Percentiles rank a stretch among this genome's conserved stretches.
Conservation (phyloP, 2,888 invertebrate genomes). For the Willowsia nigromaculata region DNA sequence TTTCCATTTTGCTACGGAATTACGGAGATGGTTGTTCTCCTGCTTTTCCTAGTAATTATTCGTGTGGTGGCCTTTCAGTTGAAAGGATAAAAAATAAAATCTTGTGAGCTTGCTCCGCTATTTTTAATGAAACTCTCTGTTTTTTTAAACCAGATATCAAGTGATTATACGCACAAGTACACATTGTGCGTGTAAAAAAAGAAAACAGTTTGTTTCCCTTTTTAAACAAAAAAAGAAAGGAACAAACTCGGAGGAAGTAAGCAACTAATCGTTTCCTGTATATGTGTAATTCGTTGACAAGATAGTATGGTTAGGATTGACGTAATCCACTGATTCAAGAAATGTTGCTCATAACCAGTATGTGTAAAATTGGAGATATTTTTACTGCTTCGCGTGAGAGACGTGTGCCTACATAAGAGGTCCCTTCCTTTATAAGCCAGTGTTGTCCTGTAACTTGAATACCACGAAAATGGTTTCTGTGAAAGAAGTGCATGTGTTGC, state of each 20-base stretch:
- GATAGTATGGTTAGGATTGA: no score
- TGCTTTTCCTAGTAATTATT: background rate
- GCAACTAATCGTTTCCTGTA: constrained; percentile 47
- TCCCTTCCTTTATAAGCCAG: background rate
- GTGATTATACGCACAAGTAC: background rate
- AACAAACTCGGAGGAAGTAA: constrained; percentile 9
- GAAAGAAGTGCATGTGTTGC: constrained; percentile 44
- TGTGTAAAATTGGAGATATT: background rate
- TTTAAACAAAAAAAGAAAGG: constrained; percentile 10
- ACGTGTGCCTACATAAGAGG: constrained; percentile 17
- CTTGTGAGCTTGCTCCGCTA: background rate
- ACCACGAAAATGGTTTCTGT: constrained; percentile 43
- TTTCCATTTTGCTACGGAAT: background rate
- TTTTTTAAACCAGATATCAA: background rate
- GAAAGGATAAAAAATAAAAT: background rate
- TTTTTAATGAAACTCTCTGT: background rate
- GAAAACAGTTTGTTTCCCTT: constrained; percentile 39
- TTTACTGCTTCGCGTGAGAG: constrained; percentile 32
- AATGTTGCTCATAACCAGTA: no score
- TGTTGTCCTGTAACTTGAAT: constrained; percentile 1
- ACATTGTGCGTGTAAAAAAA: constrained; percentile 6
- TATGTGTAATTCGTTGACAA: background rate
- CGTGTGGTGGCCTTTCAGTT: background rate
- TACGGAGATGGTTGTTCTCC: background rate
- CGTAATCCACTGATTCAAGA: no score